phyloP scores from a whole-genome alignment of 2,113 vertebrate species.

The Tetrao urogallus region DNA sequence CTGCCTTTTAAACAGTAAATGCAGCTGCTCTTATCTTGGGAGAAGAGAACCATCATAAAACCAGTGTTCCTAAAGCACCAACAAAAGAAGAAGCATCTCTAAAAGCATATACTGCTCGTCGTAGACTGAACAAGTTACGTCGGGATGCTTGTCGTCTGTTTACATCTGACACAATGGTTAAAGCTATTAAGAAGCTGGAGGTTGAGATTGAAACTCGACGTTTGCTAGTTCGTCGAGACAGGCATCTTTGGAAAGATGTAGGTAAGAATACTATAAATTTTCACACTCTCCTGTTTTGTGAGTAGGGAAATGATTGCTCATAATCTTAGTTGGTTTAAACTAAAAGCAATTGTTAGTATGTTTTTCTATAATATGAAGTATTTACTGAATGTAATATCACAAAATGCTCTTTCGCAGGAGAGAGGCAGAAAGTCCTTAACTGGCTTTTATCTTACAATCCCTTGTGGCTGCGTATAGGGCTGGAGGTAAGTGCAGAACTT shows the following conservation, averaged over 20 bases:
- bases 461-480: conserved; percentile 93
- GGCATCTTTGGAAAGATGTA: conserved; percentile 95
- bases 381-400: not conserved
- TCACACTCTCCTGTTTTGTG: not conserved
- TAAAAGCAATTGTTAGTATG: not conserved
- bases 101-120: conserved; percentile 87
- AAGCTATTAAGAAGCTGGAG: conserved; percentile 90
- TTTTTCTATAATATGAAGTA: not conserved
- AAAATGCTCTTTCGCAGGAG: conserved; percentile 78
- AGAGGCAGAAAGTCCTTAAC: conserved; percentile 90
- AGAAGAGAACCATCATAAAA: conserved; percentile 75
- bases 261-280: conserved; percentile 77
- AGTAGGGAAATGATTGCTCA: not conserved
- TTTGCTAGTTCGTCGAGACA: conserved; percentile 89
- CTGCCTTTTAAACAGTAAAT: conserved; percentile 75
- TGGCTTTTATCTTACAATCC: conserved; percentile 96
- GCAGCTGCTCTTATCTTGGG: conserved; percentile 85
- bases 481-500: conserved; percentile 84
- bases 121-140: conserved; percentile 88
- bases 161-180: conserved; percentile 85
- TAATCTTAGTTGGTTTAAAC: not conserved
- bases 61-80: conserved; percentile 86
- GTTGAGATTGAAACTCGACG: conserved; percentile 87
- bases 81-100: conserved; percentile 95
- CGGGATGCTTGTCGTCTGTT: conserved; percentile 88